Base-by-base conservation (phyloP, 1,140 invertebrate genomes). In the Calycopis cecrops region DNA sequence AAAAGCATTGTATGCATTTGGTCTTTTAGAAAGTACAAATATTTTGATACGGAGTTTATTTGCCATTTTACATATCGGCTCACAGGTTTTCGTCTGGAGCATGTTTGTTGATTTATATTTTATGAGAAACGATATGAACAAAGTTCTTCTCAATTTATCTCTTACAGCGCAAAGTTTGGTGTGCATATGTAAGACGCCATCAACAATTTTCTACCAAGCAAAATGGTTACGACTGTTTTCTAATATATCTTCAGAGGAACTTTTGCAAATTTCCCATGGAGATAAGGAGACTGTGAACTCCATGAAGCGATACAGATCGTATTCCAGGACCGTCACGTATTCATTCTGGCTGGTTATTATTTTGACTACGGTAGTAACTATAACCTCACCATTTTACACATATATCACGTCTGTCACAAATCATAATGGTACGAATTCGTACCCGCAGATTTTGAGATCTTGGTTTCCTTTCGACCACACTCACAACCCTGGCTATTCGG, bases 391-490 rank as follows among this genome's bases (percentile, higher is more conserved):
- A 7, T 65, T 71, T 11, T 12, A 79, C 4, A 78, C 65, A 50
- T 74, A 67, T 33, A 4, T 59, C 3, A 53, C 66, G 1, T 58
- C 63, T 4, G 9, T 47, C 16, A 57, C 16, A 12, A 76, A 76
- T 44, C 55, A 63, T 4, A 57, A 60, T 44, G 75, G 70, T 0
- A 59, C 48, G 1, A 68, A 73, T 28, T 57, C 68, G 1, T 71
- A 67, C 44, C 73, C 76, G 0, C 69, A 76, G 47, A 79, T 84
- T 33, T 42, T 82, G 10, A 68, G 62, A 59, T 78, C 78, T 0
- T 84, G 80, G 80, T 73, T 82, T 58, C 80, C 80, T 7, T 77
- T 80, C 44, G 67, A 84, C 49, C 65, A 71, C 9, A 60, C 52
- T 0, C 62, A 65, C 42, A 69, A 68, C 55, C 75, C 72, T 0